Evolutionary conservation across 1,140 invertebrate genomes (phyloP).

Genomic region (Nomia melanderi): DNA sequence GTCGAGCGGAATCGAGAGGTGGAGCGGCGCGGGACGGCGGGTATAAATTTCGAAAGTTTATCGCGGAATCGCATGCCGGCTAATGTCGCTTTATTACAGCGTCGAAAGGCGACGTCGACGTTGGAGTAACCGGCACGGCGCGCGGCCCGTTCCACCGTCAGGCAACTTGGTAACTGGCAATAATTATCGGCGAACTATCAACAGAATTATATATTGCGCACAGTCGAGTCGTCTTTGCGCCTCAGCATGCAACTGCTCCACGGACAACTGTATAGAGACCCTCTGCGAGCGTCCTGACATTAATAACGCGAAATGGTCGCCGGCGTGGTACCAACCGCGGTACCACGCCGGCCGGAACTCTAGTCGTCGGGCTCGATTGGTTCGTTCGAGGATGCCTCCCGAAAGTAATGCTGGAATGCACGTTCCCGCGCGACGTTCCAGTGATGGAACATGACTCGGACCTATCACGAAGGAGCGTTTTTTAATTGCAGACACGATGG

Average conservation of each 20-base stretch:
- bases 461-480: too few relatives aligned
- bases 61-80: constrained; percentile 77
- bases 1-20: not conserved
- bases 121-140: constrained; percentile 65
- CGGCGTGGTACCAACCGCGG: constrained; percentile 37
- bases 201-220: constrained; percentile 79
- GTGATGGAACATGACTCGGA: too few relatives aligned
- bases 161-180: constrained; percentile 76
- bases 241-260: constrained; percentile 70
- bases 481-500: too few relatives aligned
- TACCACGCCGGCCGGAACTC: constrained; percentile 31
- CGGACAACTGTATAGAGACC: constrained; percentile 71
- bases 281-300: constrained; percentile 70
- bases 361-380: not conserved
- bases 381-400: not conserved
- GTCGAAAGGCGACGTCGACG: constrained; percentile 61
- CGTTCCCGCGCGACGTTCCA: not conserved
- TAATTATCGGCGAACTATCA: constrained; percentile 77
- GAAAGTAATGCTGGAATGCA: not conserved
- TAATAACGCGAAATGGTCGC: constrained; percentile 70
- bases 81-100: constrained; percentile 79
- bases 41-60: constrained; percentile 79
- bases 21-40: constrained; percentile 38
- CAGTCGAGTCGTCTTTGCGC: constrained; percentile 63
- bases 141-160: constrained; percentile 65